Evolutionary conservation across 2,888 invertebrate species (phyloP).

Genomic region (Ectobius pallidus): DNA sequence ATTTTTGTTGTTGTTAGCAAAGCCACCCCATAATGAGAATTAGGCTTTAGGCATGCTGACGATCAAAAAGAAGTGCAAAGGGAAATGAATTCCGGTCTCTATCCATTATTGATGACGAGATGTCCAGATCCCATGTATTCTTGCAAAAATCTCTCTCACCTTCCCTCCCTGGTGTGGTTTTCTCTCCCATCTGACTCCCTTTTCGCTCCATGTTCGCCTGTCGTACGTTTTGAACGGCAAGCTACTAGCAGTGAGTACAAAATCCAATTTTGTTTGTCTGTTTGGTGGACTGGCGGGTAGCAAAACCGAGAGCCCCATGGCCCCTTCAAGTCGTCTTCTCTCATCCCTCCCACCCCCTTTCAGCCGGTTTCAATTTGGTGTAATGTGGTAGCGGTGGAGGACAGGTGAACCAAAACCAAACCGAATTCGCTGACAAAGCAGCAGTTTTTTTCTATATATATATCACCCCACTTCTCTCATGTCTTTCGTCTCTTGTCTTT

Average conservation of each 20-base stretch:
- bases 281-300: conserved; percentile 28
- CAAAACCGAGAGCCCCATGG: neutral
- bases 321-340: conserved; percentile 30
- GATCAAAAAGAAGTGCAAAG: no score
- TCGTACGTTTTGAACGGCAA: conserved; percentile 13
- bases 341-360: no score
- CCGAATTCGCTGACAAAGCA: conserved; percentile 42
- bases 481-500: conserved; percentile 12
- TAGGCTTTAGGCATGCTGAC: no score
- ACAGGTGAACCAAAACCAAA: conserved; percentile 40
- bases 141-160: neutral
- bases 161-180: neutral
- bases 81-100: no score
- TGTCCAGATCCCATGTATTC: neutral
- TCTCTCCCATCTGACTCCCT: neutral
- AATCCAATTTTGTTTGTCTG: conserved; percentile 43
- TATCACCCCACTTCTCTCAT: neutral
- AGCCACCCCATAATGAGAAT: no score
- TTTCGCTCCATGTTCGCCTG: conserved; percentile 7
- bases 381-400: conserved; percentile 36
- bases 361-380: conserved; percentile 40
- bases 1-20: no score
- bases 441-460: conserved; percentile 29
- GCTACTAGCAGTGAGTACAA: conserved; percentile 36
- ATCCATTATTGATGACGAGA: neutral